Evolutionary conservation across 1,140 invertebrate genomes (phyloP).

Genomic region (Gryllus bimaculatus): DNA sequence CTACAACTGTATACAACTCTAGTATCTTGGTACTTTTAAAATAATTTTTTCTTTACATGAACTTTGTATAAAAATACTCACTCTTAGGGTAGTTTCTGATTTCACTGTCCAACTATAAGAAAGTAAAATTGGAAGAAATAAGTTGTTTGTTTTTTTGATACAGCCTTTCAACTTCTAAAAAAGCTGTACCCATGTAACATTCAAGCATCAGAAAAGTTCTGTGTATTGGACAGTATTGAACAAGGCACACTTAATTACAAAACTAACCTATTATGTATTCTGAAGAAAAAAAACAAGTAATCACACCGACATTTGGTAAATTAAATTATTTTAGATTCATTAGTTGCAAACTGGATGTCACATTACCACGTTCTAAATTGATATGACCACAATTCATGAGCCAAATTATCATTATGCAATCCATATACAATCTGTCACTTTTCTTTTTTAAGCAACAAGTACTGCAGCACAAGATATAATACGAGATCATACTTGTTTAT

Average conservation of each 20-base stretch:
- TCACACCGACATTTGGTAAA: not conserved
- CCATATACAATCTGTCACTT: not conserved
- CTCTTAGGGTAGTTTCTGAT: not conserved
- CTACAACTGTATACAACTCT: not conserved
- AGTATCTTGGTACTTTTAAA: not conserved
- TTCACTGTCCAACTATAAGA: too few species aligned
- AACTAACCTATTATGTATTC: not conserved
- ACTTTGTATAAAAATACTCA: not conserved
- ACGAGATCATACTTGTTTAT: too few species aligned
- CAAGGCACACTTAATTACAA: not conserved
- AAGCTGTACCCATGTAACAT: not conserved
- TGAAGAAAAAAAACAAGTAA: not conserved
- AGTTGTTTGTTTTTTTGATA: not conserved
- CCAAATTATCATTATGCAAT: not conserved
- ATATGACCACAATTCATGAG: not conserved
- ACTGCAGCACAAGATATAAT: too few species aligned
- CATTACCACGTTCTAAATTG: not conserved
- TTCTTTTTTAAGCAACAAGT: too few species aligned
- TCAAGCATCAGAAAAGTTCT: not conserved
- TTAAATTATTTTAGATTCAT: not conserved
- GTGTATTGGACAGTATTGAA: not conserved
- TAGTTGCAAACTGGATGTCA: not conserved
- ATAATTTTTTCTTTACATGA: not conserved
- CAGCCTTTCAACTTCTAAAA: not conserved
- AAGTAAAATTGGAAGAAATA: not conserved